A percentile compares a stretch with the other conserved stretches of the same genome.
Evolutionary conservation across 2,113 vertebrate species (phyloP).

Genomic region (Baryphthengus martii): DNA sequence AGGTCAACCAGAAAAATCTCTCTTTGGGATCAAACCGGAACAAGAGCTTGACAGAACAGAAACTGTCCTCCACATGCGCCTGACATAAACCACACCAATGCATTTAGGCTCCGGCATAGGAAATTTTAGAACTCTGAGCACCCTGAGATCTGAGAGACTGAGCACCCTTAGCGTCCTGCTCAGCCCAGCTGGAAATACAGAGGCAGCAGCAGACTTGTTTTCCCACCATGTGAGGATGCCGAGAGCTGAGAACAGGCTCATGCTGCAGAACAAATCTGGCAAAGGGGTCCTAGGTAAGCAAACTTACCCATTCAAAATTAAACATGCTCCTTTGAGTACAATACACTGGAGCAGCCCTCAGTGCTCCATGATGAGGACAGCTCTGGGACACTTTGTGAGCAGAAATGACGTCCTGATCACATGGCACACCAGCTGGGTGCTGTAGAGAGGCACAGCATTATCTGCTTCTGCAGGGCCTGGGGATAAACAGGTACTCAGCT

Average conservation of each 20-base stretch:
- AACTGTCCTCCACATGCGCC: fast-evolving
- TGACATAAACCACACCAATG: not conserved
- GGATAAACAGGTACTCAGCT: not conserved
- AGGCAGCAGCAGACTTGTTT: fast-evolving
- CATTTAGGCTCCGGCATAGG: not conserved
- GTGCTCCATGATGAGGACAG: not conserved
- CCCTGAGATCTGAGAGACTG: not conserved
- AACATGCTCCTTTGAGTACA: not conserved
- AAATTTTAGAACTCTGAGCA: not conserved
- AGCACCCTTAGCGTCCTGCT: not conserved
- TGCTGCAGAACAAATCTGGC: not conserved
- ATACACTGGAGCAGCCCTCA: not conserved
- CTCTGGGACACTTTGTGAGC: not conserved
- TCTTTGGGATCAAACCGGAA: not conserved
- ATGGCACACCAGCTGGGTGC: not conserved
- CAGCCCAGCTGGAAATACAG: not conserved
- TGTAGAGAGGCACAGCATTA: not conserved
- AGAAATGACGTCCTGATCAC: not conserved
- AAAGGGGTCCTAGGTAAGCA: not conserved
- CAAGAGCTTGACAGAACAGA: not conserved
- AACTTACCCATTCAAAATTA: not conserved
- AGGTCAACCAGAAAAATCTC: not conserved
- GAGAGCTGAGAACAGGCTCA: fast-evolving
- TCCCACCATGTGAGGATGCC: not conserved
- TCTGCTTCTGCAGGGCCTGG: fast-evolving